Conservation (phyloP, 1,140 invertebrate genomes). For the Macrosteles quadrilineatus region DNA sequence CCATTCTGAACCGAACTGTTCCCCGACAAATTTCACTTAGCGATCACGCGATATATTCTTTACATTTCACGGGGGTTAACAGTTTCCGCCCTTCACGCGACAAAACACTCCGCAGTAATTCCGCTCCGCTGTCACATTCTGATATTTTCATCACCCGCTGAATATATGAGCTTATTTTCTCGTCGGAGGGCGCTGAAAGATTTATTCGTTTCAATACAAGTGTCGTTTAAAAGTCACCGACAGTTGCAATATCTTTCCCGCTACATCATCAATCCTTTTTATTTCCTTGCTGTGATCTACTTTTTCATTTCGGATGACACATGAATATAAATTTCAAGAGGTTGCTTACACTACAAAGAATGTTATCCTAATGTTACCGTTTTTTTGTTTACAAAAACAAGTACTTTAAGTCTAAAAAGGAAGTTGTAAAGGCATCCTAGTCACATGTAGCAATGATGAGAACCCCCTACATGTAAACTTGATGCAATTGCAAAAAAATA, state of each 20-base stretch:
- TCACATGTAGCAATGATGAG: too few relatives aligned
- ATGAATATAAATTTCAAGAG: too few relatives aligned
- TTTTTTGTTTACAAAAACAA: too few relatives aligned
- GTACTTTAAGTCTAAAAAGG: too few relatives aligned
- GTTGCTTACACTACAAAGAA: too few relatives aligned
- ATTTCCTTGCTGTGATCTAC: neutral
- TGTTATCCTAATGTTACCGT: too few relatives aligned
- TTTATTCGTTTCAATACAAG: conserved; percentile 1
- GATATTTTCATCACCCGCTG: conserved; percentile 4
- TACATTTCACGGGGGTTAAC: conserved; percentile 16
- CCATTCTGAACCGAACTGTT: too few relatives aligned
- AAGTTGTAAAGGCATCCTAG: too few relatives aligned
- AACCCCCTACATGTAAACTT: too few relatives aligned
- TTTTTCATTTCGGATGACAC: too few relatives aligned
- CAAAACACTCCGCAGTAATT: conserved; percentile 16
- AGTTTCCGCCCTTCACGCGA: conserved; percentile 15
- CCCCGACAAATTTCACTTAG: conserved; percentile 16
- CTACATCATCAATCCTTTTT: neutral
- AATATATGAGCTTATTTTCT: conserved; percentile 7
- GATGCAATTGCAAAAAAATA: too few relatives aligned
- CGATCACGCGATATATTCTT: conserved; percentile 10
- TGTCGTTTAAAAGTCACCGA: conserved; percentile 6
- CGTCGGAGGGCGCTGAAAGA: neutral
- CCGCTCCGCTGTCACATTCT: neutral
- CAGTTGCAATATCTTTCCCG: neutral